Percentiles rank a stretch among this genome's conserved stretches.
phyloP scores from a whole-genome alignment of 2,113 vertebrate species.

The Baryphthengus martii region DNA sequence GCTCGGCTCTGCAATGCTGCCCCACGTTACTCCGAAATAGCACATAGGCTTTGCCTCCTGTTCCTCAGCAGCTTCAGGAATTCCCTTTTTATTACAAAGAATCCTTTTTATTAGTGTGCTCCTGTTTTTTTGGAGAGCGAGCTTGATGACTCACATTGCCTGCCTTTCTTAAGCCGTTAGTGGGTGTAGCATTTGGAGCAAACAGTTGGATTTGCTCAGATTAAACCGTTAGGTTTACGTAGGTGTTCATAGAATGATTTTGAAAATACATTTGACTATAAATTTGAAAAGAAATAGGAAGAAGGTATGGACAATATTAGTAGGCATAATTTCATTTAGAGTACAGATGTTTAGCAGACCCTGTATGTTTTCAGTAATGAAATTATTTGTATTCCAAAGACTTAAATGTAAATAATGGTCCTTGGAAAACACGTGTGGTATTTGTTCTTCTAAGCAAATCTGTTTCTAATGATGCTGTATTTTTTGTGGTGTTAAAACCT shows the following conservation, averaged over 20 bases:
- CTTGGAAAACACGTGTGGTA: not conserved
- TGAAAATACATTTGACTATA: rapidly evolving
- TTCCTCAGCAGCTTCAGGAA: not conserved
- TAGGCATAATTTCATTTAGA: not conserved
- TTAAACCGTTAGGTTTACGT: not conserved
- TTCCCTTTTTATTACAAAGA: not conserved
- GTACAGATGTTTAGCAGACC: not conserved
- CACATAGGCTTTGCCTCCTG: rapidly evolving
- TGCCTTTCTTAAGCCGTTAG: not conserved
- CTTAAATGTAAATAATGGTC: not conserved
- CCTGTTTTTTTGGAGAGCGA: rapidly evolving
- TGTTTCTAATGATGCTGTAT: not conserved
- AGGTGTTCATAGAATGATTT: not conserved
- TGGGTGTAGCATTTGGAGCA: not conserved
- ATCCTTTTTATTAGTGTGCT: not conserved
- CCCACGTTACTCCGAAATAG: rapidly evolving
- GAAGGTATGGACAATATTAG: not conserved
- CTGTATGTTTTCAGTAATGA: not conserved
- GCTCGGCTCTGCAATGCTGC: not conserved
- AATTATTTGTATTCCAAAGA: not conserved
- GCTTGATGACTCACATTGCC: rapidly evolving
- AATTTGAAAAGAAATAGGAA: not conserved
- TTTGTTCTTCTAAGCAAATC: not conserved
- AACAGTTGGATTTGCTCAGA: not conserved
- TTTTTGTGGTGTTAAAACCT: not conserved